Evolutionary conservation across 2,888 invertebrate species (phyloP).

Genomic region (Lucinisca nassula): DNA sequence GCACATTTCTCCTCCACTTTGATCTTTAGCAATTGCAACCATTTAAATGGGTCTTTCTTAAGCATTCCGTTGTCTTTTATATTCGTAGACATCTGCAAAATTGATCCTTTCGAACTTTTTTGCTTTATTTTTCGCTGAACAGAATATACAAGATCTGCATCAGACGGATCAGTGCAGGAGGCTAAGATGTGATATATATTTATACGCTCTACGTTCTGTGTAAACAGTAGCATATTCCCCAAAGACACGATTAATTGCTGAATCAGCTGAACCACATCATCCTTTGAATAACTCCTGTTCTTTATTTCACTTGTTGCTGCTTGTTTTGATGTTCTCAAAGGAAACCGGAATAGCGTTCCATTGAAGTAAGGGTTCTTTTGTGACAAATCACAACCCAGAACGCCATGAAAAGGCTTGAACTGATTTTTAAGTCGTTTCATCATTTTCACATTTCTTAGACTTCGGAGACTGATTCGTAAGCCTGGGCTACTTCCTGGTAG

Average conservation of each 20-base stretch:
- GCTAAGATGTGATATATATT: slow-evolving; percentile 78
- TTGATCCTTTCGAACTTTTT: not conserved
- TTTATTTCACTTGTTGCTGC: slow-evolving; percentile 82
- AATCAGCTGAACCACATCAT: slow-evolving; percentile 79
- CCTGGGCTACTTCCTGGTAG: slow-evolving; percentile 28
- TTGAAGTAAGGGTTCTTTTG: slow-evolving; percentile 49
- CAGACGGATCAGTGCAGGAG: slow-evolving; percentile 14
- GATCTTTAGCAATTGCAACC: not conserved
- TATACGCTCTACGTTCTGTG: slow-evolving; percentile 83
- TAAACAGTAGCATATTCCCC: slow-evolving; percentile 85
- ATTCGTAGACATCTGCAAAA: not conserved
- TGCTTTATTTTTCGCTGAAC: not conserved
- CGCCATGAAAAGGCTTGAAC: slow-evolving; percentile 78
- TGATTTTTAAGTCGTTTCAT: slow-evolving; percentile 73
- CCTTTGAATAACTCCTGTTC: slow-evolving; percentile 69
- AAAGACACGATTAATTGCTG: slow-evolving; percentile 76
- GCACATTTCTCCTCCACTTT: not conserved
- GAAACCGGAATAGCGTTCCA: slow-evolving; percentile 86
- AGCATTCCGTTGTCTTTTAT: not conserved
- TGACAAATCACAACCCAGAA: slow-evolving; percentile 76
- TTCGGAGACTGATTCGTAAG: slow-evolving; percentile 35
- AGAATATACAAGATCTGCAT: slow-evolving; percentile 13
- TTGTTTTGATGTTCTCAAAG: slow-evolving; percentile 81
- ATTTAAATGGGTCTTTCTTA: not conserved
- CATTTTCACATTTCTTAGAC: slow-evolving; percentile 32